Base-by-base conservation (phyloP, 2,113 vertebrate genomes). In the Bos indicus region DNA sequence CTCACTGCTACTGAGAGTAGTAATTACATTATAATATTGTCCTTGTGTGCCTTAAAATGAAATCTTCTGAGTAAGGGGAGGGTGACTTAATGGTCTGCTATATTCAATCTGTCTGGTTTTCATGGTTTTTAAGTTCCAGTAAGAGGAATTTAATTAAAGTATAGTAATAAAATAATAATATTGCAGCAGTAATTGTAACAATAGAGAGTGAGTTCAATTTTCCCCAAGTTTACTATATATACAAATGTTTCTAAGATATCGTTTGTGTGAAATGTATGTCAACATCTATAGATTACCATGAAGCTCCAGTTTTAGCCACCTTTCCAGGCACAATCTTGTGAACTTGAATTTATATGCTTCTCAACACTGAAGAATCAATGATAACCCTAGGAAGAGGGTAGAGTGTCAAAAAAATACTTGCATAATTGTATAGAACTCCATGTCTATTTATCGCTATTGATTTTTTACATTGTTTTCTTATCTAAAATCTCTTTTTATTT, bases 141-240 rank as follows among this genome's bases (percentile, higher is more conserved):
- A 95, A 96, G 62, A 95, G 25, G 71, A 97, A 96, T 89, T 97
- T 94, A 92, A 95, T 96, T 97, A 95, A 91, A 30, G 4, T 25
- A 93, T n/a, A 90, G 84, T 85, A 94, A 97, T 96, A 98, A 98
- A 97, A 95, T 93, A 81, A 93, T 84, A 96, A 90, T 91, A 59
- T 40, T 51, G 23, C 25, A 57, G 54, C 78, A 89, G 52, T 83
- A 89, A 91, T 95, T 88, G 51, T 82, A 89, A 92, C 46, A 95
- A n/a, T 51, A 77, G 48, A 92, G 57, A 93, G 30, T 46, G 83
- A 90, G 74, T 64, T 86, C 33, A 77, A 19, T 94, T 86, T 85
- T 3, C 36, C 51, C 15, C 54, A 40, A 43, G 48, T 96, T 95
- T 95, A 25, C 93, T 93, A 15, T 78, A 48, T 46, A 56, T 62